Conservation (phyloP, 2,888 invertebrate species). For the Xiphydria camelus region DNA sequence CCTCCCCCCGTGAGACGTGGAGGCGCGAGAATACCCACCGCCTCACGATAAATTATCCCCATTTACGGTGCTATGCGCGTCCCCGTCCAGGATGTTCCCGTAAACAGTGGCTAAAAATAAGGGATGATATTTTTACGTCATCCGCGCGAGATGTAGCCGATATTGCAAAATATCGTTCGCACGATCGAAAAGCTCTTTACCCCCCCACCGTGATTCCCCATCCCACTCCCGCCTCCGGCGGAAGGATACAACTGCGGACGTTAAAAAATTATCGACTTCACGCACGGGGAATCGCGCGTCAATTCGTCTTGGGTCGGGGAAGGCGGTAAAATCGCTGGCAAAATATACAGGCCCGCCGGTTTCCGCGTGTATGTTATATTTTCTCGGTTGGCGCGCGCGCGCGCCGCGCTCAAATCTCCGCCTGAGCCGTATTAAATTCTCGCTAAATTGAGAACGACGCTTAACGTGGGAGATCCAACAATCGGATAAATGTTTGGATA, state of each 20-base stretch:
- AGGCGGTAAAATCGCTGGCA: conserved; percentile 5
- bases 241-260: too few relatives aligned
- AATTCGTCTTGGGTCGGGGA: background rate
- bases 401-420: background rate
- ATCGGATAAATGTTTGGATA: conserved; percentile 10
- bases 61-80: too few relatives aligned
- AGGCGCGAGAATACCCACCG: too few relatives aligned
- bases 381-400: background rate
- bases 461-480: conserved; percentile 7
- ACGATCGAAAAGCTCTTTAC: too few relatives aligned
- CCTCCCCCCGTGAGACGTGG: too few relatives aligned
- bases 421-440: conserved; percentile 6
- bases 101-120: background rate
- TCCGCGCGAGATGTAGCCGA: background rate
- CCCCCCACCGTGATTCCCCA: too few relatives aligned
- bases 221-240: too few relatives aligned
- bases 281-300: background rate
- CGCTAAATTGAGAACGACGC: conserved; percentile 11
- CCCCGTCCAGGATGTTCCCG: too few relatives aligned
- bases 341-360: conserved; percentile 9
- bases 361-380: conserved; percentile 8
- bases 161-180: background rate
- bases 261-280: background rate
- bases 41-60: background rate
- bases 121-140: background rate